phyloP scores from a whole-genome alignment of 2,888 invertebrate species.

The Drosophila anceps region DNA sequence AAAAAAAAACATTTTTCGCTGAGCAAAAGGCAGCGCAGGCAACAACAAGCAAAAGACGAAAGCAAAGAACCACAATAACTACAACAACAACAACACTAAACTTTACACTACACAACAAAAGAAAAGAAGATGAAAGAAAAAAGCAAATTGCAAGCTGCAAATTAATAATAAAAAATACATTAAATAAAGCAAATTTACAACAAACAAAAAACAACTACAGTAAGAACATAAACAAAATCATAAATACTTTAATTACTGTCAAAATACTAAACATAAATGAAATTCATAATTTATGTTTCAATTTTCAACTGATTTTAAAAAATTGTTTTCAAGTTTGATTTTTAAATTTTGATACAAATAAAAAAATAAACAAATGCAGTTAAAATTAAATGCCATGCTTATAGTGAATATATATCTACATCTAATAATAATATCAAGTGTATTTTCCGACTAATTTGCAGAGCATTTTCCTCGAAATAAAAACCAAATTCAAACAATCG shows the following conservation, averaged over 20 bases:
- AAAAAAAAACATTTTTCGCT: conserved; percentile 41
- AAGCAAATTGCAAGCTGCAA: conserved; percentile 53
- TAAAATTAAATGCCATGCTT: conserved; percentile 9
- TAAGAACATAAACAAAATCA: conserved; percentile 31
- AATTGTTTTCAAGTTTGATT: conserved; percentile 11
- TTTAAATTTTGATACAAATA: conserved; percentile 3
- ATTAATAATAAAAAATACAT: conserved; percentile 65
- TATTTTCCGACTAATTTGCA: conserved; percentile 55
- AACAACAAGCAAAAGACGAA: conserved; percentile 13
- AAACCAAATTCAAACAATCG: conserved; percentile 4
- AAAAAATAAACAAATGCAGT: conserved; percentile 4
- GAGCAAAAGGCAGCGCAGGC: conserved; percentile 42
- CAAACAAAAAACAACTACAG: conserved; percentile 19
- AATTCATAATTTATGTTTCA: conserved; percentile 16
- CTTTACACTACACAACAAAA: conserved; percentile 35
- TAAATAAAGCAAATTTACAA: conserved; percentile 48
- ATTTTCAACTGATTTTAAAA: conserved; percentile 9
- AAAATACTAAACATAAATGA: conserved; percentile 8
- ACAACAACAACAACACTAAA: conserved; percentile 35
- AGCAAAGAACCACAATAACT: conserved; percentile 22
- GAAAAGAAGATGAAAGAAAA: not conserved
- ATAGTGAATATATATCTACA: conserved; percentile 6
- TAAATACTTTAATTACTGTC: conserved; percentile 17
- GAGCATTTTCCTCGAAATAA: conserved; percentile 29
- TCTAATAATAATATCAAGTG: conserved; percentile 18